Base-by-base conservation (phyloP, 2,113 vertebrate genomes). In the Peromyscus leucopus region DNA sequence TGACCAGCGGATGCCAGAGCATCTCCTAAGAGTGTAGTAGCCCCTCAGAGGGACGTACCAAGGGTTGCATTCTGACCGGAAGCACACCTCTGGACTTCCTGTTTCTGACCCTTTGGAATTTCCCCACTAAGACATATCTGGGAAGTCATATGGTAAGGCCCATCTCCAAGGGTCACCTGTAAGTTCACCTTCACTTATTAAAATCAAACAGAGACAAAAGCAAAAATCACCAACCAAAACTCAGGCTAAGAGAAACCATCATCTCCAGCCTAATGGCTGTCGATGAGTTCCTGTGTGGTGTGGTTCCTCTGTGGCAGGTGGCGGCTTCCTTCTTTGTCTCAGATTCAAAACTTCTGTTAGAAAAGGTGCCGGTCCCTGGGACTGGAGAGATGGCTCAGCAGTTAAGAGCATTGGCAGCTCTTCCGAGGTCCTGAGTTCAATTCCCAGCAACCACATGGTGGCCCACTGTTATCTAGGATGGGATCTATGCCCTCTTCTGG, bases 131-230 rank as follows among this genome's bases (percentile, higher is more conserved):
- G 33, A 74, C 74, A 82, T 33, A 19, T 74, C 67, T 76, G 10
- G n/a, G 26, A 46, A 39, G 26, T 61, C 89, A 31, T 71, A 63
- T 33, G 17, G 15, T 13, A 13, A 55, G 65, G 17, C 26, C 61
- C 48, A 21, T 28, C 28, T 57, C 42, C 48, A 72, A n/a, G 42
- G n/a, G 65, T 87, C 24, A 39, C 57, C n/a, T 80, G 31, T 26
- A 48, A 71, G 67, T 55, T 84, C 39, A 42, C 7, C 76, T 5
- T n/a, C 26, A 61, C 63, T 63, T 93, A 8, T 82, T 89, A 69
- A 90, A 90, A 55, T 75, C 26, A 69, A 96, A 57, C 42, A 89
- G 69, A 90, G 91, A 85, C 13, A 46, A 85, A 97, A 83, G 12
- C 6, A 31, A 46, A 67, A 89, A 12, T 51, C 92, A 76, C 33